phyloP scores from a whole-genome alignment of 23 tunicate genomes.

The Trididemnum miniatum region DNA sequence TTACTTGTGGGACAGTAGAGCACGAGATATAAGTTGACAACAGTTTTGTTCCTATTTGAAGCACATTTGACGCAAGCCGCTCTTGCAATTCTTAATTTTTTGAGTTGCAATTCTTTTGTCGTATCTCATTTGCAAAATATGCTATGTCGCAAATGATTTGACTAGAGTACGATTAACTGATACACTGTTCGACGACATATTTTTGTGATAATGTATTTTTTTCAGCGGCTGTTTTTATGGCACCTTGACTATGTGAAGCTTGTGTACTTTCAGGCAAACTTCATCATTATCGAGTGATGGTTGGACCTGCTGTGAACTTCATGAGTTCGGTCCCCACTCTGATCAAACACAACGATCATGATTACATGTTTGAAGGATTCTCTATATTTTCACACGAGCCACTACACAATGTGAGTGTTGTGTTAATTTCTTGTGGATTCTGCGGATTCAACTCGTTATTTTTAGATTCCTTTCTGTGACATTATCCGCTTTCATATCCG shows the following conservation, averaged over 20 bases:
- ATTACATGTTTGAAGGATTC: constrained; percentile 88
- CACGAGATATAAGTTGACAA: too few relatives aligned
- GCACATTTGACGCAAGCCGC: too few relatives aligned
- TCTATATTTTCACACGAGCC: constrained; percentile 87
- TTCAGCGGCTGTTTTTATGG: too few relatives aligned
- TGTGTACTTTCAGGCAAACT: constrained; percentile 50
- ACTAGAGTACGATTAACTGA: too few relatives aligned
- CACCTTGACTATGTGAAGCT: background rate
- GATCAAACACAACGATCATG: constrained; percentile 65
- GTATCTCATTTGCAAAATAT: too few relatives aligned
- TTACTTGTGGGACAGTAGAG: too few relatives aligned
- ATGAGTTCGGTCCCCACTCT: constrained; percentile 56
- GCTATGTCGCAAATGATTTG: too few relatives aligned
- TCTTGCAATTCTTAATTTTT: too few relatives aligned
- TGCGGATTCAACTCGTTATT: background rate
- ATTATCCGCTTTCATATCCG: constrained; percentile 89
- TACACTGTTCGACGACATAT: background rate
- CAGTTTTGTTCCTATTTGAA: too few relatives aligned
- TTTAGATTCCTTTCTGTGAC: constrained; percentile 80
- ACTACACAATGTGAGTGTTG: constrained; percentile 34
- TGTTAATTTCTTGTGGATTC: background rate
- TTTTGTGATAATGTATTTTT: background rate
- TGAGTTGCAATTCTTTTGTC: too few relatives aligned
- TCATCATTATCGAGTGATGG: constrained; percentile 85
- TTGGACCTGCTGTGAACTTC: constrained; percentile 85